Base-by-base conservation (phyloP, 2,888 invertebrate genomes). In the Dynastes tityus region DNA sequence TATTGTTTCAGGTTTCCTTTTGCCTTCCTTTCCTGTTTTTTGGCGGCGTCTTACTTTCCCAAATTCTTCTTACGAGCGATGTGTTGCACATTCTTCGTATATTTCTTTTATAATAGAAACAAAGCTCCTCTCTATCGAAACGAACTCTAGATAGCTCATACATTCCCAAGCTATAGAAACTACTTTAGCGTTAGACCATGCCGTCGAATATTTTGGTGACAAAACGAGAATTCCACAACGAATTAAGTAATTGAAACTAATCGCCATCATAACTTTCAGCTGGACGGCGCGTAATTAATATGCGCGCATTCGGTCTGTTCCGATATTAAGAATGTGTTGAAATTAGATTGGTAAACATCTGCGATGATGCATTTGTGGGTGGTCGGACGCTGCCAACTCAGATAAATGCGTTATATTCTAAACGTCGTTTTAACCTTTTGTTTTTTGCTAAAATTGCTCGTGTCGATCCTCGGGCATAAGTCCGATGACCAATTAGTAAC, bases 321-420 rank as follows among this genome's bases (percentile, higher is more conserved):
- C 51, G 51, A 68, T 68, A 68, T 68, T 68, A 68, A 68, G 68
- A 68, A 68, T 49, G 68, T 68, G 68, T 68, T 68, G 68, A 68
- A 68, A 68, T 68, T 51, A 51, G 51, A 68, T 68, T 40, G 68
- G 68, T 68, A 68, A 68, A 68, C 68, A 68, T 68, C 68, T 68
- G 68, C 68, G 65, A 65, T 16, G 63, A 63, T 32, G 32, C 29
- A 32, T 63, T 63, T 45, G 65, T 45, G 65, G 65, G 65, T 65
- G 65, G 68, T 27, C 51, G 9, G 27, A n/a, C 27, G 45, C 45
- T 22, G 40, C 45, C 45, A 45, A 16, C 65, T 40, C 13, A 5
- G 68, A 68, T 68, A 29, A 68, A 51, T 68, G 27, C 68, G 68
- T 68, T 68, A 29, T 68, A n/a, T 68, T 51, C 27, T 29, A 49